phyloP scores from a whole-genome alignment of 2,888 invertebrate species.

The Rotaria macrura region DNA sequence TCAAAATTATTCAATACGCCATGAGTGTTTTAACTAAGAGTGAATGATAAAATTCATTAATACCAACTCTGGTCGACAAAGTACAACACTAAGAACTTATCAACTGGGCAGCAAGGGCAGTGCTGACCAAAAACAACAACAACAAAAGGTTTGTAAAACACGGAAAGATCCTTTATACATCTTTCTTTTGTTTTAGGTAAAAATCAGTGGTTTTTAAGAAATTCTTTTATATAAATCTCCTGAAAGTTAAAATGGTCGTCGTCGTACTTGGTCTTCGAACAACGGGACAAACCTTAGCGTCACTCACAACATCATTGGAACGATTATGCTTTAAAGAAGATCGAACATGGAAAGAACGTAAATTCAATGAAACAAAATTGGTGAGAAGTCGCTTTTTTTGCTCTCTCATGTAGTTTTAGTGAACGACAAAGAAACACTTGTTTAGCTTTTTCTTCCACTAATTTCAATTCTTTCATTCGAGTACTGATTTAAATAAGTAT shows the following conservation, averaged over 20 bases:
- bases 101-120: not conserved
- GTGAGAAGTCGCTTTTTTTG: not conserved
- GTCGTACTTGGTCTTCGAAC: not conserved
- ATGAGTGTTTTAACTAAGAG: not conserved
- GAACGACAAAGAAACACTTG: too few relatives aligned
- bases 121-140: slow-evolving; percentile 8
- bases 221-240: not conserved
- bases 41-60: not conserved
- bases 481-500: too few relatives aligned
- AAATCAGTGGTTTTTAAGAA: not conserved
- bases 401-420: too few relatives aligned
- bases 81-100: not conserved
- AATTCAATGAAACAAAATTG: not conserved
- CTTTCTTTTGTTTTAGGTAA: not conserved
- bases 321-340: slow-evolving; percentile 11
- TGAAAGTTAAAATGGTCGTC: not conserved
- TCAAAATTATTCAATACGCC: not conserved
- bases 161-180: not conserved
- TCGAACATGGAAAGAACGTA: slow-evolving; percentile 17
- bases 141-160: not conserved
- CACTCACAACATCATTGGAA: not conserved
- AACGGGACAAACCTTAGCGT: not conserved
- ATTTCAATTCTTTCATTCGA: too few relatives aligned
- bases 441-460: too few relatives aligned
- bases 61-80: not conserved